Percentiles rank a stretch among this genome's conserved stretches.
phyloP scores from a whole-genome alignment of 2,797 vertebrate species.

The Trachops cirrhosus region DNA sequence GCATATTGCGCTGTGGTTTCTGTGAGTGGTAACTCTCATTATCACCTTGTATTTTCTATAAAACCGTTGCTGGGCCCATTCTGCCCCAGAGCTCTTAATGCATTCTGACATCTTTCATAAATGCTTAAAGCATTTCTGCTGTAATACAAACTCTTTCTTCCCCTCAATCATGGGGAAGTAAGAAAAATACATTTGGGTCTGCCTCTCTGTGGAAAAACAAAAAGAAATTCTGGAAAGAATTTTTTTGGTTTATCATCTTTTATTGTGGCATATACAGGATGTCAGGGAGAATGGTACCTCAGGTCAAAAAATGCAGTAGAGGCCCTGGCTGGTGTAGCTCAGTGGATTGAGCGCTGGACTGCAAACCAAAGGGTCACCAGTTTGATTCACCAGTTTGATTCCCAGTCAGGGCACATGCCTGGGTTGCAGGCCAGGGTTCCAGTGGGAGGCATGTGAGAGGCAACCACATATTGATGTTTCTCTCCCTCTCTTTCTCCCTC shows the following conservation, averaged over 20 bases:
- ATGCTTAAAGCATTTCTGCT: background rate
- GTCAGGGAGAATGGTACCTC: background rate
- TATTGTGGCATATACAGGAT: background rate
- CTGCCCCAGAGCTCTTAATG: background rate
- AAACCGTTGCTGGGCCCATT: background rate
- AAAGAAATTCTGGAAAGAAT: slow-evolving; percentile 33
- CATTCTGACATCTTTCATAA: slow-evolving; percentile 49
- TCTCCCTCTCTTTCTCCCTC: no score
- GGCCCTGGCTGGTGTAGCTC: no score
- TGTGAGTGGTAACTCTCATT: background rate
- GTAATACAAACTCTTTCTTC: background rate
- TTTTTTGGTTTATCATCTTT: slow-evolving; percentile 17
- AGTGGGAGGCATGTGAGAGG: no score
- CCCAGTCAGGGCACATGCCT: no score
- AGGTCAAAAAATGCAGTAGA: slow-evolving; percentile 37
- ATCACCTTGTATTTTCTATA: slow-evolving; percentile 36
- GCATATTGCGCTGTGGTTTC: background rate
- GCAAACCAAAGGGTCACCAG: no score
- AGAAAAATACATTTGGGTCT: slow-evolving; percentile 33
- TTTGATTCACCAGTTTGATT: no score
- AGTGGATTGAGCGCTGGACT: no score
- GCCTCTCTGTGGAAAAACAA: slow-evolving; percentile 7
- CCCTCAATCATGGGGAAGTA: background rate
- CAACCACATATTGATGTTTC: no score
- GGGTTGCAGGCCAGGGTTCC: no score